Evolutionary conservation across 1,140 invertebrate genomes (phyloP), one percentile per base, ranked within the genome.

Genomic region (Drosophila persimilis): DNA sequence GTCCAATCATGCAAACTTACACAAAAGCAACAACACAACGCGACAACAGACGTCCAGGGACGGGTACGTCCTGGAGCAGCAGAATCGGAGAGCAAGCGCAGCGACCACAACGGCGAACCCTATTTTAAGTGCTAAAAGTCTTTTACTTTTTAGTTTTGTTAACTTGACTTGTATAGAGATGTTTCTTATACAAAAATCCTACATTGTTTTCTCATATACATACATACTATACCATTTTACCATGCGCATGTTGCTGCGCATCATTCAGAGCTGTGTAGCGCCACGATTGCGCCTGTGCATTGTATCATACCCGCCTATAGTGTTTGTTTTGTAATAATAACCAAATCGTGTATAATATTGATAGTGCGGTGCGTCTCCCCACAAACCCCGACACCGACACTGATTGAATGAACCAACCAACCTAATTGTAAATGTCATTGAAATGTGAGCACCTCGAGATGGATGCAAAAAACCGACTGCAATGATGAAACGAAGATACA

Each of bases 321-420:
- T 85, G 81, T 86, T 86, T 85, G 81, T 86, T 85, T 77, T 85
- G 73, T 85, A 66, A 80, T 86, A 70, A 86, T 85, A 85, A 85
- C 81, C 81, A 85, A 85, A 86, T 85, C 81, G 81, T 85, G 81
- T 80, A 85, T 72, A 85, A 86, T 77, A 73, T 55, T 61, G 53
- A 78, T 48, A 73, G 67, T 74, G 56, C 51, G 55, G 72, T 65
- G 66, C 65, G 58, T 71, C 63, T 46, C 44, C 35, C 54, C 53
- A 35, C 31, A 54, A 46, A 59, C n/a, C 61, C 47, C 39, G 46
- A 54, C 17, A 7, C n/a, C 7, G 56, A 55, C 72, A 65, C 61
- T 51, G 17, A 45, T 45, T 39, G 35, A 39, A 13, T 39, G 35
- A 39, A 39, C 35, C 9, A 60, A 69, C 35, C 59, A 63, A 54